phyloP scores from a whole-genome alignment of 2,113 vertebrate genomes.

The Marmota flaviventris region DNA sequence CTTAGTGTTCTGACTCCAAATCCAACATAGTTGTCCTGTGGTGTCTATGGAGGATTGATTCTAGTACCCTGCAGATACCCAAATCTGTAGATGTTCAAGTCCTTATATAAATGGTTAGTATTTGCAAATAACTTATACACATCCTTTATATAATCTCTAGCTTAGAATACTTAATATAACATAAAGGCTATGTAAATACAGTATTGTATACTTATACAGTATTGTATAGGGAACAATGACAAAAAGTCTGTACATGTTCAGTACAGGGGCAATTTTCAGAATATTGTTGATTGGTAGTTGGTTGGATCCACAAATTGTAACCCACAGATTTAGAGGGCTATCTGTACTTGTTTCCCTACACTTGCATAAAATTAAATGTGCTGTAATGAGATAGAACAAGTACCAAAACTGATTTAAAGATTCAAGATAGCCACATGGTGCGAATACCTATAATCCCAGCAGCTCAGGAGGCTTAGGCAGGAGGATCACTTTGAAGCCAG shows the following conservation, averaged over 20 bases:
- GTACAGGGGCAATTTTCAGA: neutral
- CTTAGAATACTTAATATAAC: neutral
- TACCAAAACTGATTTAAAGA: neutral
- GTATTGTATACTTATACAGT: neutral
- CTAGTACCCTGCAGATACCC: neutral
- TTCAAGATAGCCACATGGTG: neutral
- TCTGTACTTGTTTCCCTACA: neutral
- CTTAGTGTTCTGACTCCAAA: neutral
- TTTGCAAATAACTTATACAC: neutral
- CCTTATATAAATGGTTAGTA: neutral
- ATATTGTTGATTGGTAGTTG: neutral
- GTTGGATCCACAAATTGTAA: neutral
- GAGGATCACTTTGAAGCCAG: no score
- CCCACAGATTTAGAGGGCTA: neutral
- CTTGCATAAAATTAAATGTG: conserved; percentile 26
- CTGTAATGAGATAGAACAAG: neutral
- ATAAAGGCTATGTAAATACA: neutral
- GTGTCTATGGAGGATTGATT: neutral
- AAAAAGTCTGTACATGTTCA: neutral
- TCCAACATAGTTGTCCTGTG: neutral
- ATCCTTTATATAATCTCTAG: neutral
- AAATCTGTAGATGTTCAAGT: neutral
- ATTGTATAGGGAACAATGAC: neutral
- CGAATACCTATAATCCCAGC: no score
- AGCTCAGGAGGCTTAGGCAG: no score